Evolutionary conservation across 2,113 vertebrate species (phyloP).

Genomic region (Cervus canadensis): DNA sequence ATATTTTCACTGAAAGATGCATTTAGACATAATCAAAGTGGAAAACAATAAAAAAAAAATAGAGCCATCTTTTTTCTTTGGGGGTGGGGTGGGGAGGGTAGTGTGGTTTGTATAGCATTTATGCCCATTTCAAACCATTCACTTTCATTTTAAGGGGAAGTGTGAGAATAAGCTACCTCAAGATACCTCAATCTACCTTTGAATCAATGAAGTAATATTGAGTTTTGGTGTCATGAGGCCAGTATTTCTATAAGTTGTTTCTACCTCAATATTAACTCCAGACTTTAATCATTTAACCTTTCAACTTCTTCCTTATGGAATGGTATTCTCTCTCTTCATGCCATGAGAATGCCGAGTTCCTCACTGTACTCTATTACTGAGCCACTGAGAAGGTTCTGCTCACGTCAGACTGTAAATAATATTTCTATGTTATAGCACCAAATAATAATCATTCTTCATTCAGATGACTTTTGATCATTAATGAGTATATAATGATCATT

Average conservation of each 20-base stretch:
- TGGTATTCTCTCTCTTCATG: neutral
- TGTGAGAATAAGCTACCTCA: neutral
- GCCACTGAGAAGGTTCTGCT: neutral
- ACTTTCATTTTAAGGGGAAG: conserved; percentile 41
- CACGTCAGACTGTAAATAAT: neutral
- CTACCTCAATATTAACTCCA: neutral
- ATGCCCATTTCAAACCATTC: neutral
- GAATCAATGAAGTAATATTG: conserved; percentile 23
- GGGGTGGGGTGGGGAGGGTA: neutral
- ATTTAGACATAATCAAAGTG: neutral
- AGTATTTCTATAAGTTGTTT: neutral
- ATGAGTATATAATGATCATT: neutral
- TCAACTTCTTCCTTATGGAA: conserved; percentile 26
- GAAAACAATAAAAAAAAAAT: neutral
- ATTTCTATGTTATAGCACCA: neutral
- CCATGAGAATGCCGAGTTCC: neutral
- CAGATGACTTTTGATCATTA: neutral
- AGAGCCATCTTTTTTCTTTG: neutral
- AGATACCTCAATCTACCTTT: neutral
- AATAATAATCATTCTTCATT: conserved; percentile 33
- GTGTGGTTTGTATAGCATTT: neutral
- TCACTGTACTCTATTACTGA: neutral
- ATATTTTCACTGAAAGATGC: neutral
- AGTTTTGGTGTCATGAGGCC: conserved; percentile 1
- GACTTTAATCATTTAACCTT: conserved; percentile 34